Evolutionary conservation across 2,113 vertebrate genomes (phyloP).

Genomic region (Atlantisia rogersi): DNA sequence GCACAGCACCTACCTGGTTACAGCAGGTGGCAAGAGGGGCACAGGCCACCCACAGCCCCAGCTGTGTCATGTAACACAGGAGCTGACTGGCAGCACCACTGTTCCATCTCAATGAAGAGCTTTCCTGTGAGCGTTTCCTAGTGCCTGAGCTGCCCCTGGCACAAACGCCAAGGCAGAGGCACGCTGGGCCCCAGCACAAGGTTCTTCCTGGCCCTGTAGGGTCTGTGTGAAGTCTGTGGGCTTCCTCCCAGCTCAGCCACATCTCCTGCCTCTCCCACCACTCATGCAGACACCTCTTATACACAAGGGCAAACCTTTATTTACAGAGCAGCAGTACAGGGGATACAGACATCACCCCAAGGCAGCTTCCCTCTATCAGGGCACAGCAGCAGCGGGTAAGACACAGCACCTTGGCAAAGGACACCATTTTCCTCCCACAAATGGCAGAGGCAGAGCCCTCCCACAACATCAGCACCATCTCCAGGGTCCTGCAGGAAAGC

Average conservation of each 20-base stretch:
- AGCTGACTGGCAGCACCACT: not conserved
- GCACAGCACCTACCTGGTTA: fast-evolving
- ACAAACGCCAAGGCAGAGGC: not conserved
- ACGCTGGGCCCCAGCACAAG: fast-evolving
- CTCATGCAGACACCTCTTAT: not conserved
- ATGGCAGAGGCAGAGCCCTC: not conserved
- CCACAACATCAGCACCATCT: not conserved
- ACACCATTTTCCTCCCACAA: not conserved
- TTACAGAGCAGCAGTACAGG: constrained; percentile 61
- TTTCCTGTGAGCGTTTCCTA: not conserved
- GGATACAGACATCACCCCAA: not conserved
- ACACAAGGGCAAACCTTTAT: constrained; percentile 40
- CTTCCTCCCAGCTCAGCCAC: not conserved
- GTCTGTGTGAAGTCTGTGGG: not conserved
- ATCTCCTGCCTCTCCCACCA: not conserved
- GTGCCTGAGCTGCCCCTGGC: not conserved
- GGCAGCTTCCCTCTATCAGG: not conserved
- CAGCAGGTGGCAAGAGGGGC: not conserved
- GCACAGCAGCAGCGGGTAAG: not conserved
- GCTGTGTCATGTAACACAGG: not conserved
- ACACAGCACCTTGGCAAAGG: not conserved
- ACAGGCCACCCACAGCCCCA: too few species aligned
- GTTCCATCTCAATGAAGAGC: not conserved
- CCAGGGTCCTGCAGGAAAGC: not conserved
- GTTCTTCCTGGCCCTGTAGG: not conserved